phyloP scores from a whole-genome alignment of 2,113 vertebrate species.

The Pangasianodon hypophthalmus region DNA sequence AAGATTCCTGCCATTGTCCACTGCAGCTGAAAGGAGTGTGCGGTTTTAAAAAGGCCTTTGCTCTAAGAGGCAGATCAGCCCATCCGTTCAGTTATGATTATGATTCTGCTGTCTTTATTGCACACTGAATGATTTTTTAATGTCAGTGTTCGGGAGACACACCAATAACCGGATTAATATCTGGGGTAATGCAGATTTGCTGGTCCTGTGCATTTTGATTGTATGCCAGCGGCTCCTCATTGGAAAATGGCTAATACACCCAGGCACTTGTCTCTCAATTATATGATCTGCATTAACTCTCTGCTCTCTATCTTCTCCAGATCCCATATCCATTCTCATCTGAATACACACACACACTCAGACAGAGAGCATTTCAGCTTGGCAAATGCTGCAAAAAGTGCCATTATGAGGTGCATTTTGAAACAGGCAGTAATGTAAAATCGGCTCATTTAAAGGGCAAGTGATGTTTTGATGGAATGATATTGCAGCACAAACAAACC shows the following conservation, averaged over 20 bases:
- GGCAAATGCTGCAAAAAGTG: constrained; percentile 20
- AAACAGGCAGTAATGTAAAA: constrained; percentile 4
- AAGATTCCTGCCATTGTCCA: constrained; percentile 11
- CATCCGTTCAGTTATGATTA: constrained; percentile 58
- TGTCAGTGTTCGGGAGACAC: constrained; percentile 56
- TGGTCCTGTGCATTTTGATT: constrained; percentile 62
- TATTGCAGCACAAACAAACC: background rate
- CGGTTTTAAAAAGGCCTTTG: constrained; percentile 42
- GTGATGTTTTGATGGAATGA: constrained; percentile 24
- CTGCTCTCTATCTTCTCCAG: constrained; percentile 38
- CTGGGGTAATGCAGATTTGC: constrained; percentile 60
- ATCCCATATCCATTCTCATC: constrained; percentile 12
- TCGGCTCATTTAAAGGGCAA: constrained; percentile 22
- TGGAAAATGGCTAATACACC: constrained; percentile 57
- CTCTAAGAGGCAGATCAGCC: constrained; percentile 50
- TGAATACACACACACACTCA: constrained; percentile 11
- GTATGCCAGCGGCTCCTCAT: constrained; percentile 54
- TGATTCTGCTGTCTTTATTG: constrained; percentile 59
- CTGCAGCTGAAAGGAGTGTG: constrained; percentile 32
- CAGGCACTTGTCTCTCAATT: constrained; percentile 55
- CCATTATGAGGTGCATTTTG: constrained; percentile 7
- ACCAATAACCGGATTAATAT: constrained; percentile 62
- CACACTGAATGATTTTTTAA: constrained; percentile 59
- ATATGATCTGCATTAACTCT: constrained; percentile 56
- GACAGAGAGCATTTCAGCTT: background rate